phyloP scores from a whole-genome alignment of 2,797 vertebrate species.

The Aselliscus stoliczkanus region DNA sequence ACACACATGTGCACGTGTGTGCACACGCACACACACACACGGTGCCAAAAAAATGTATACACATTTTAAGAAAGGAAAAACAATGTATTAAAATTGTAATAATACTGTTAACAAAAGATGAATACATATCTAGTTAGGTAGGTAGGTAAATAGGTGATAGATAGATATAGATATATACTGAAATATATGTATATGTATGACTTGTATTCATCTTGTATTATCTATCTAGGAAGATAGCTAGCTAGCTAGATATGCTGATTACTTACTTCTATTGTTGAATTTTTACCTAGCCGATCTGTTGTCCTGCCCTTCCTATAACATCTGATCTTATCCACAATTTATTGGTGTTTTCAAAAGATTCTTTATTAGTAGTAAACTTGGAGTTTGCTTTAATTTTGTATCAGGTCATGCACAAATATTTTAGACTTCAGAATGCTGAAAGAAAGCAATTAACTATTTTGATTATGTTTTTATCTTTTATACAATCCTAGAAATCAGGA shows the following conservation, averaged over 20 bases:
- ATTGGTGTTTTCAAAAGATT: not conserved
- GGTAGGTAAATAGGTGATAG: no score
- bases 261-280: not conserved
- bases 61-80: no score
- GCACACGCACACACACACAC: no score
- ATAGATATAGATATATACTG: no score
- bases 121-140: no score
- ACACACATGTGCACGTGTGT: no score
- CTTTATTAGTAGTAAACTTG: constrained; percentile 1
- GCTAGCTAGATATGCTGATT: not conserved
- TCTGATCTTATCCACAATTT: not conserved
- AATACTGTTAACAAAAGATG: no score
- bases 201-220: no score
- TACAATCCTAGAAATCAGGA: not conserved
- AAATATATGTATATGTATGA: not conserved
- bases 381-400: constrained; percentile 17
- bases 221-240: no score
- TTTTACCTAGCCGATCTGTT: not conserved
- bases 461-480: not conserved
- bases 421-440: constrained; percentile 21
- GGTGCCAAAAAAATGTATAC: no score
- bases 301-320: not conserved
- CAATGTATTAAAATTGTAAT: no score
- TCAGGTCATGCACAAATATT: not conserved
- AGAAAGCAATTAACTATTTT: not conserved